phyloP scores from a whole-genome alignment of 2,113 vertebrate species.

The Odontesthes bonariensis region DNA sequence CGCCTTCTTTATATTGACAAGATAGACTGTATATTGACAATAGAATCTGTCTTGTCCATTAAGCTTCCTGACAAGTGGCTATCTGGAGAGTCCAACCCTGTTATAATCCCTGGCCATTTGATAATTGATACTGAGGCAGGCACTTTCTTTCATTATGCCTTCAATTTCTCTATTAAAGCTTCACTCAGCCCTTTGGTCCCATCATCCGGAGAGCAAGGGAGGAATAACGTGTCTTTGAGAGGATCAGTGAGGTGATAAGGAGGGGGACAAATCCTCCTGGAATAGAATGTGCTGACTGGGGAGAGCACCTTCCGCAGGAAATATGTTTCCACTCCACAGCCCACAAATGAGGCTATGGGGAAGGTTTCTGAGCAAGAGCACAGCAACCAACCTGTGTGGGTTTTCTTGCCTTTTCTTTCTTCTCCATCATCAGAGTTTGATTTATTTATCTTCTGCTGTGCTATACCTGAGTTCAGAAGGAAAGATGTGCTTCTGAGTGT shows the following conservation, averaged over 20 bases:
- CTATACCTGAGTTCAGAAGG: conserved; percentile 31
- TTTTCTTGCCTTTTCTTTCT: conserved; percentile 31
- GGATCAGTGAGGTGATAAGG: conserved; percentile 18
- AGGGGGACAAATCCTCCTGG: conserved; percentile 55
- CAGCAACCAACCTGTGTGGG: conserved; percentile 41
- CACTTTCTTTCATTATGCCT: conserved; percentile 55
- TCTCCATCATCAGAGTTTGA: conserved; percentile 45
- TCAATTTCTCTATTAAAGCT: conserved; percentile 62
- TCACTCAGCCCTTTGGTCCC: conserved; percentile 44
- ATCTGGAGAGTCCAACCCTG: conserved; percentile 23
- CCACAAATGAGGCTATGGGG: conserved; percentile 59
- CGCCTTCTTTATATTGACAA: neutral
- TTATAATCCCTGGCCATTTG: conserved; percentile 55
- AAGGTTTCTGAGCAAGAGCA: conserved; percentile 50
- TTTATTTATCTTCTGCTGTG: conserved; percentile 51
- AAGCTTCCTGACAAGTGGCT: neutral
- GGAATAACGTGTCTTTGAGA: conserved; percentile 64
- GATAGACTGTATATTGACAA: conserved; percentile 16
- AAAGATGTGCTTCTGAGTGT: neutral
- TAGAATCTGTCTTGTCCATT: conserved; percentile 8
- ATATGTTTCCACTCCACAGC: conserved; percentile 52
- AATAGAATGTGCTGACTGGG: conserved; percentile 77
- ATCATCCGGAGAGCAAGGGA: conserved; percentile 40
- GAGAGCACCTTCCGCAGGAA: conserved; percentile 51
- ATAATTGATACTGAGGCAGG: conserved; percentile 68